These are phyloP conservation scores for Falco novaeseelandiae DNA, from an alignment of 2,797 vertebrate species.

Conservation along the genomic window DNA sequence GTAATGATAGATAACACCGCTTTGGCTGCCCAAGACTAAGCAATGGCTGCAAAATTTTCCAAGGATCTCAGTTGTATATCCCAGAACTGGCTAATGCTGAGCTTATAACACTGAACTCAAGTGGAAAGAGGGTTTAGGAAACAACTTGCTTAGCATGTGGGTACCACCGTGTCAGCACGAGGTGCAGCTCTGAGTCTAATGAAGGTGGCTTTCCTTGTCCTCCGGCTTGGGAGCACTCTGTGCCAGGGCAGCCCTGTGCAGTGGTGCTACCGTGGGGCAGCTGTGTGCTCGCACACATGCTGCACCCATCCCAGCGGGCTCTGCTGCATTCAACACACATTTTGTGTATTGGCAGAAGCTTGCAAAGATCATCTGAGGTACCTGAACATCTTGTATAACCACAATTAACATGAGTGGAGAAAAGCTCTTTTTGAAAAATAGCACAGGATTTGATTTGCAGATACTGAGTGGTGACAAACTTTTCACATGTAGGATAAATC, in stretches of 20 bases:
- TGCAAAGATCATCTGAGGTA: slow-evolving; percentile 39
- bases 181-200: neutral
- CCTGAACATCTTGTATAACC: neutral
- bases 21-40: neutral
- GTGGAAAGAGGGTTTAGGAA: neutral
- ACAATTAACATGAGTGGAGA: neutral
- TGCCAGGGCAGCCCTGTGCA: neutral
- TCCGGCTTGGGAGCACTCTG: neutral
- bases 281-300: accelerated
- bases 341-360: neutral
- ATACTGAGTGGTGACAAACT: neutral
- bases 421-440: neutral
- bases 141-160: accelerated
- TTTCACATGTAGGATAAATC: neutral
- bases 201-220: neutral
- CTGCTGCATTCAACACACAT: neutral
- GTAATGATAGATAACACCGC: neutral
- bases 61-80: neutral
- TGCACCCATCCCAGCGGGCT: neutral
- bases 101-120: neutral
- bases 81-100: neutral
- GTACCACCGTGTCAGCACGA: neutral
- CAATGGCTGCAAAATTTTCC: neutral
- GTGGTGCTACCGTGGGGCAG: neutral
- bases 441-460: neutral